These are phyloP conservation scores for Caenorhabditis sinica DNA, from an alignment of 2,888 invertebrate species.

Conservation along the genomic window DNA sequence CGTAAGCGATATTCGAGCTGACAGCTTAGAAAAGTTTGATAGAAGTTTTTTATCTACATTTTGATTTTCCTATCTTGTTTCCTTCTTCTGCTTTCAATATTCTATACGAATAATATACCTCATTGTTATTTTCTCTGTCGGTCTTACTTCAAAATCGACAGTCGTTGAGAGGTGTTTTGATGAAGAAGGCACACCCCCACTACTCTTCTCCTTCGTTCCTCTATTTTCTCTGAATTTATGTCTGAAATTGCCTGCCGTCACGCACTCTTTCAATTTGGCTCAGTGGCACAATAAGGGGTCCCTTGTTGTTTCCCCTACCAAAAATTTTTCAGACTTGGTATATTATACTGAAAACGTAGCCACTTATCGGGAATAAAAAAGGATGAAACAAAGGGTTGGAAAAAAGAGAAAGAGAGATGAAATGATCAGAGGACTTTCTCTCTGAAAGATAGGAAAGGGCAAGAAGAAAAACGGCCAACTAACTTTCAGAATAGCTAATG, in stretches of 20 bases:
- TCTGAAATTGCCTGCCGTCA: conserved; percentile 55
- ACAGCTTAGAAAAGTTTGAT: conserved; percentile 12
- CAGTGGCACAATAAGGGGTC: conserved; percentile 17
- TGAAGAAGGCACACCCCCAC: conserved; percentile 29
- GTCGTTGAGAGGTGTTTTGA: conserved; percentile 53
- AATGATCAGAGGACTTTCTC: not conserved
- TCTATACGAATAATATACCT: not conserved
- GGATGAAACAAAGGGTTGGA: not conserved
- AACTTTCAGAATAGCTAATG: conserved; percentile 46
- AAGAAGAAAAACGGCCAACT: conserved; percentile 1
- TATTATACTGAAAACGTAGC: not conserved
- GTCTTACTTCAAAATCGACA: not conserved
- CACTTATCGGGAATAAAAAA: conserved; percentile 4
- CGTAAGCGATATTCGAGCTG: conserved; percentile 45
- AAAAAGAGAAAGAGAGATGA: not conserved
- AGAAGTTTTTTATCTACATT: not conserved
- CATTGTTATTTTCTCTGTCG: conserved; percentile 21
- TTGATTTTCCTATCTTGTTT: not conserved
- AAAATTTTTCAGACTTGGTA: not conserved
- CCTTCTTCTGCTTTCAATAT: too few relatives aligned
- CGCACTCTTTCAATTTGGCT: conserved; percentile 61
- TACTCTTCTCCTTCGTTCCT: not conserved
- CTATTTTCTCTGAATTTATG: not conserved
- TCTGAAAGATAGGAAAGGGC: not conserved
- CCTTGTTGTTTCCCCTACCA: not conserved